Evolutionary conservation across 2,797 vertebrate species (phyloP).

Genomic region (Aplochiton taeniatus): DNA sequence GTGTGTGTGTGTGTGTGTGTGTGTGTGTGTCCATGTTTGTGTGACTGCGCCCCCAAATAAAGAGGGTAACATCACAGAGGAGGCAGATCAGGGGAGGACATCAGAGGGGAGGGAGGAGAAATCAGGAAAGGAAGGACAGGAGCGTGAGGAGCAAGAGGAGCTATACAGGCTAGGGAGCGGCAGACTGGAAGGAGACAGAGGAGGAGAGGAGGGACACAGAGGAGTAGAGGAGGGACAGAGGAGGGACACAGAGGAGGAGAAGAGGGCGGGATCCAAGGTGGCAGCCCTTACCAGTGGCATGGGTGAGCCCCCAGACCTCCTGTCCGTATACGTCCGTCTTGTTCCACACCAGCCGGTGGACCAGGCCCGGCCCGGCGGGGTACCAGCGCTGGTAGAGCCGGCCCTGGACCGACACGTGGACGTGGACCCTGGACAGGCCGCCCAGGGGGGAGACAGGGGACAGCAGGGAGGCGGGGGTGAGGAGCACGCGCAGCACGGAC

Average conservation of each 20-base stretch:
- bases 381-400: constrained; percentile 93
- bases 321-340: constrained; percentile 97
- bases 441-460: constrained; percentile 68
- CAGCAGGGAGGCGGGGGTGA: constrained; percentile 84
- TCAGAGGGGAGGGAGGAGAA: constrained; percentile 33
- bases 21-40: not conserved
- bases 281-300: constrained; percentile 86
- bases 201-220: constrained; percentile 28
- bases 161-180: constrained; percentile 18
- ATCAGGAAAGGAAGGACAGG: constrained; percentile 21
- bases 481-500: constrained; percentile 87
- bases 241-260: constrained; percentile 28
- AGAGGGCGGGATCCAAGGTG: too few species aligned
- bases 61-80: constrained; percentile 40
- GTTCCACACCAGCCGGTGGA: constrained; percentile 93
- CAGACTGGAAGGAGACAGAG: constrained; percentile 35
- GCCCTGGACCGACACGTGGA: constrained; percentile 88
- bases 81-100: constrained; percentile 43
- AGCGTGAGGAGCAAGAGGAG: not conserved
- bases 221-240: constrained; percentile 14
- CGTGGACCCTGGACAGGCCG: constrained; percentile 91
- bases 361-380: constrained; percentile 87
- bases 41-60: constrained; percentile 40
- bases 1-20: not conserved
- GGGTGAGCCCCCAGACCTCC: constrained; percentile 90